These are phyloP conservation scores for Sardinella longiceps DNA, from an alignment of 2,797 vertebrate species.

Conservation along the genomic window DNA sequence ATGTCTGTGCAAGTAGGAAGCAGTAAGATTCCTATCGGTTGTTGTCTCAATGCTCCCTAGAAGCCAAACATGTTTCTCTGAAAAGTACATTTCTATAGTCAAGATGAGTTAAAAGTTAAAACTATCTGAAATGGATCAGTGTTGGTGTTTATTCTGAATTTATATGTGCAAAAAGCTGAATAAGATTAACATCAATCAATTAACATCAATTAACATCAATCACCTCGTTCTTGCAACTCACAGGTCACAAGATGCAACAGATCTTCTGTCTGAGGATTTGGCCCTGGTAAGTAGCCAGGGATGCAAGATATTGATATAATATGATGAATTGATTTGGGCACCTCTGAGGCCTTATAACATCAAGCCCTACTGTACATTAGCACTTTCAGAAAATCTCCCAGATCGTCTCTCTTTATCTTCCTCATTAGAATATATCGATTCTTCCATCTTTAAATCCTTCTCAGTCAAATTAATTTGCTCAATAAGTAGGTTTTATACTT, in stretches of 20 bases:
- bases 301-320: neutral
- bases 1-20: neutral
- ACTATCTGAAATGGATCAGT: neutral
- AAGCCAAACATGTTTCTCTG: neutral
- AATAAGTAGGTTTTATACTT: no score
- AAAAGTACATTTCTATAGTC: neutral
- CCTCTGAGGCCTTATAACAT: neutral
- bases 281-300: constrained; percentile 77
- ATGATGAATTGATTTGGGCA: neutral
- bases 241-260: constrained; percentile 90
- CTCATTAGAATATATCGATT: neutral
- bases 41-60: neutral
- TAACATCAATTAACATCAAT: no score
- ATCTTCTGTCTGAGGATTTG: constrained; percentile 88
- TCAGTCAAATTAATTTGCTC: neutral
- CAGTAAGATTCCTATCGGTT: neutral
- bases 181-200: no score
- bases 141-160: no score
- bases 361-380: no score
- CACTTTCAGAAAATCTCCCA: neutral
- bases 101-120: neutral
- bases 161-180: no score
- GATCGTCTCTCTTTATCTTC: neutral
- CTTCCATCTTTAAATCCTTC: neutral
- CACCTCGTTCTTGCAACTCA: constrained; percentile 7